A percentile compares a stretch with the other conserved stretches of the same genome.
phyloP scores from a whole-genome alignment of 2,888 invertebrate genomes.

The Microctonus brassicae region DNA sequence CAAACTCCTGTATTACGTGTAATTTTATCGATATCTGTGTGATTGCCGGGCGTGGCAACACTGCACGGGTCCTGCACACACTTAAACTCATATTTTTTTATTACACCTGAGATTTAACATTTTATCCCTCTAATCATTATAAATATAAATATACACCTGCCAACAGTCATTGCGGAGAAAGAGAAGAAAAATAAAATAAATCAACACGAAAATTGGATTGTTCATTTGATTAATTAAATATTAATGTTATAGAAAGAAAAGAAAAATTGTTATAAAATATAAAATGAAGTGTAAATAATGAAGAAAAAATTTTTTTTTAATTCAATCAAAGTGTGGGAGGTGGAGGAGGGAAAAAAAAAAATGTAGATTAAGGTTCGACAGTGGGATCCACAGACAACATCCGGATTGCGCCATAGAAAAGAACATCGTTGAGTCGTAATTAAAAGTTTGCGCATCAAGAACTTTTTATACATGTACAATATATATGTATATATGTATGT shows the following conservation, averaged over 20 bases:
- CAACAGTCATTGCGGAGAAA: neutral
- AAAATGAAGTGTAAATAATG: too few relatives aligned
- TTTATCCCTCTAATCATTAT: neutral
- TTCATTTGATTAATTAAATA: too few relatives aligned
- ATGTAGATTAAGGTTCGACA: constrained; percentile 30
- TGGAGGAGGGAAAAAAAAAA: neutral
- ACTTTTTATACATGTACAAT: constrained; percentile 36
- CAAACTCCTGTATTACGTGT: constrained; percentile 32
- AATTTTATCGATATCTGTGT: constrained; percentile 34
- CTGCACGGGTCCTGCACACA: constrained; percentile 12
- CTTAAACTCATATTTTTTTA: constrained; percentile 8
- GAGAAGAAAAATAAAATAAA: neutral
- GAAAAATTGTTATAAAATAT: too few relatives aligned
- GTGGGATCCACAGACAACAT: constrained; percentile 26
- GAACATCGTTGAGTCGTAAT: constrained; percentile 51
- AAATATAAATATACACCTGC: neutral
- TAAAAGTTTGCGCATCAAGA: constrained; percentile 57
- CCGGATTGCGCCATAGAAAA: constrained; percentile 43
- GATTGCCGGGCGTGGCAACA: constrained; percentile 28
- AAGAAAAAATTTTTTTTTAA: too few relatives aligned
- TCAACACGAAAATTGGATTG: too few relatives aligned
- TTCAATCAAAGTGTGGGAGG: neutral
- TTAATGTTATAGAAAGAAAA: too few relatives aligned
- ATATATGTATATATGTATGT: neutral
- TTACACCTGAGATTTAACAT: neutral